These are phyloP conservation scores for Crambe crambe DNA, from an alignment of 37 sponge, comb jelly and placozoan genomes.

Conservation along the genomic window DNA sequence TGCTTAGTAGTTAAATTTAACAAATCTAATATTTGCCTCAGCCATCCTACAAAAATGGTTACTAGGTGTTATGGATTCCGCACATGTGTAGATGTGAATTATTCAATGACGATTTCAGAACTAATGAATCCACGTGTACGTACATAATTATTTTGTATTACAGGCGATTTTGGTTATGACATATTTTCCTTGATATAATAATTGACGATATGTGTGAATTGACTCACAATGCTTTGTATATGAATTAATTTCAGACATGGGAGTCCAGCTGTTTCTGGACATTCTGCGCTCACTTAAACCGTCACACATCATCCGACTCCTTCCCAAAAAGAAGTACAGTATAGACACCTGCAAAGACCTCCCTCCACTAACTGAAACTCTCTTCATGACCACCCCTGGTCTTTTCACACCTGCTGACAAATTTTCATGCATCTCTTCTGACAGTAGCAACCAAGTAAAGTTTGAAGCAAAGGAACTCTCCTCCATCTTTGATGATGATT, in stretches of 20 bases:
- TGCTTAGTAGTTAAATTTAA: too few species aligned
- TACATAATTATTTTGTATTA: too few species aligned
- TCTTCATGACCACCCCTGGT: slow-evolving; percentile 15
- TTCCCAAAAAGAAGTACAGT: background rate
- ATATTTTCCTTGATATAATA: too few species aligned
- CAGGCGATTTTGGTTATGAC: too few species aligned
- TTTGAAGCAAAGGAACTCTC: background rate
- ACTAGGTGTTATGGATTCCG: too few species aligned
- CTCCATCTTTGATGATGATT: background rate
- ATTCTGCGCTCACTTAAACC: slow-evolving; percentile 26
- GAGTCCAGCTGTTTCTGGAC: slow-evolving; percentile 39
- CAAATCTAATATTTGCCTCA: too few species aligned
- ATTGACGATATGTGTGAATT: too few species aligned
- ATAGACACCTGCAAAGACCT: background rate
- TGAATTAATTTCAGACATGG: slow-evolving; percentile 55
- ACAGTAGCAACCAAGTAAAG: background rate
- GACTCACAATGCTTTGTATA: too few species aligned
- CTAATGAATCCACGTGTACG: too few species aligned
- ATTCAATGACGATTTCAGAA: too few species aligned
- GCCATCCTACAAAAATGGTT: too few species aligned
- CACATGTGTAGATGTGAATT: too few species aligned
- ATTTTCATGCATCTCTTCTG: background rate
- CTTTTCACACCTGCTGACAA: slow-evolving; percentile 9
- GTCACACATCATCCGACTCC: slow-evolving; percentile 29
- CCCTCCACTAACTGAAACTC: slow-evolving; percentile 8